Evolutionary conservation across 2,888 invertebrate genomes (phyloP), one percentile per base, ranked within the genome.

Genomic region (Melinaea menophilus): DNA sequence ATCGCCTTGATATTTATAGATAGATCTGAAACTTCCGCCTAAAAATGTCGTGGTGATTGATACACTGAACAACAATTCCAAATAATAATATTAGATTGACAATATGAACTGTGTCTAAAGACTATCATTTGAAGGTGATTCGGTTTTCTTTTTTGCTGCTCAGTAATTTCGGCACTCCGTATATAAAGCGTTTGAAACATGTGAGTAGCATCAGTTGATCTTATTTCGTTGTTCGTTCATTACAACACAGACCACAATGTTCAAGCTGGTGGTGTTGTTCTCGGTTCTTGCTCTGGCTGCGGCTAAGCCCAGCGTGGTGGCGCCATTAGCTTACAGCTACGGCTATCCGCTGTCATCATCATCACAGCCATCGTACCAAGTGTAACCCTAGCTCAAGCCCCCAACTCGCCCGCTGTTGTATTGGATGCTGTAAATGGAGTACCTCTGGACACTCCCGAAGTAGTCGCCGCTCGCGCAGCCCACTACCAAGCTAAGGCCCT

Each of bases 241-340:
- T 75, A 76, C 82, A 85, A 86, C 87, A 82, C 85, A 88, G 85
- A 89, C 85, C 88, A 90, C 78, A 76, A 90, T 91, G 90, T 86
- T 75, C 78, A 90, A 90, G 81, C 79, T 90, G 91, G 92, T 92
- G 91, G 92, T 92, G 84, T 92, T 94, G 90, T 92, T 92, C 80
- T 92, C 92, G 76, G 83, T 92, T 68, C 80, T 92, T 78, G 92
- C 92, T 76, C 74, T 93, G 79, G 93, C 90, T 70, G 91, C 86
- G 69, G 93, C 93, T 79, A 91, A 87, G 79, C 91, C 91, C 11
- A 64, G 80, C 41, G 1, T 41, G 56, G 75, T 84, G 63, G 75
- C 77, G 31, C 85, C 85, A 1, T 7, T 69, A 9, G 78, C 80
- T 2, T 88, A 86, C 78, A 75, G 77, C 66, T 72, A 81, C 13